Conservation (phyloP, 2,113 vertebrate species). For the Ranitomeya variabilis region DNA sequence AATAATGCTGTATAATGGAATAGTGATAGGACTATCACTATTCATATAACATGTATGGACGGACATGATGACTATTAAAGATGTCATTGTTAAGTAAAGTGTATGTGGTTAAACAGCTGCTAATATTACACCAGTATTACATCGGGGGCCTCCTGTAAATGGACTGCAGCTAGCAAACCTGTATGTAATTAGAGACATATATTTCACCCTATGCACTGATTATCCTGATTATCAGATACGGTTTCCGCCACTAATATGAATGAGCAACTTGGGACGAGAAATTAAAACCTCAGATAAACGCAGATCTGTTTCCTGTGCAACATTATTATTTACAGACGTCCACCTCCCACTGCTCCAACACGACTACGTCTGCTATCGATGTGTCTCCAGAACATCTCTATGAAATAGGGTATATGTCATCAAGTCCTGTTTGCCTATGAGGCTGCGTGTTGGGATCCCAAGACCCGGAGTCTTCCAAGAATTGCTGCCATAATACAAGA, state of each 20-base stretch:
- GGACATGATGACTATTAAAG: neutral
- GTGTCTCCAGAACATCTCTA: neutral
- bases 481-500: too few relatives aligned
- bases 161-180: slow-evolving; percentile 32
- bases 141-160: slow-evolving; percentile 6
- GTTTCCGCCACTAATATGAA: neutral
- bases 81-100: slow-evolving; percentile 13
- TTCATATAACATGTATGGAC: neutral
- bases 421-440: too few relatives aligned
- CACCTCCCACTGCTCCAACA: neutral
- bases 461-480: too few relatives aligned
- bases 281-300: neutral
- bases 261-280: neutral
- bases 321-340: slow-evolving; percentile 6
- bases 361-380: too few relatives aligned
- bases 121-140: neutral
- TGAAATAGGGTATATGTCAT: too few relatives aligned
- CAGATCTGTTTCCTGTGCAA: neutral
- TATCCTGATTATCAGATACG: slow-evolving; percentile 7
- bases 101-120: slow-evolving; percentile 5
- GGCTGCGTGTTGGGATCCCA: too few relatives aligned
- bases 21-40: neutral
- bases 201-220: neutral
- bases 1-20: slow-evolving; percentile 7
- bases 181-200: slow-evolving; percentile 10